Base-by-base conservation (phyloP, 2,797 vertebrate genomes). In the Acropternis orthonyx region DNA sequence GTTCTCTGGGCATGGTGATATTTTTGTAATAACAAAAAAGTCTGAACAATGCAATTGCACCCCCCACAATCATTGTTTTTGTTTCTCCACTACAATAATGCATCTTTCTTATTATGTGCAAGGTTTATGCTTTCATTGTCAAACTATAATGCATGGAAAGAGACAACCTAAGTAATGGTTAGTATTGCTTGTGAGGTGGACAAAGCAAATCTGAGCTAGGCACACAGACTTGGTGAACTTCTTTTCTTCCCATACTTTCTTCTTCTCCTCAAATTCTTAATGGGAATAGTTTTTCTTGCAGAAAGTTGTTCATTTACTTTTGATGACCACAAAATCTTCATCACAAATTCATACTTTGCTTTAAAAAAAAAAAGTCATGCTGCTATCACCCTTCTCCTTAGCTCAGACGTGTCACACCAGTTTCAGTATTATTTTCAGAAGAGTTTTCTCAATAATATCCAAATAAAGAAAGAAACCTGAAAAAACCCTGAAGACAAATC, bases 21-120 rank as follows among this genome's bases (percentile, higher is more conserved):
- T 92, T 97, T 97, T 94, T 73, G 85, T 95, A 96, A 88, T 44
- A 92, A 96, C 93, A 87, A 97, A 90, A 87, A 96, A 91, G 59
- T 81, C 89, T 90, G 95, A 96, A 95, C 86, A 96, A 94, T 87
- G 92, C 86, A 95, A 96, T 78, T 93, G 84, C 88, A 88, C 66
- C 68, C 74, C 66, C 49, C 48, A 58, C 41, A 80, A 89, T 86
- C 59, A 81, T 59, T 17, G 43, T 44, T 80, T 88, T 95, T 96
- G 96, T 97, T 96, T 97, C 93, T 94, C 22, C 43, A 63, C 76
- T 93, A 72, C 13, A 93, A 52, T 79, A 89, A 90, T 79, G 67
- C 22, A 90, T n/a, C 71, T 89, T 93, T 46, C 93, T 92, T 90
- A 93, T 61, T 73, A 91, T 92, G 46, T 5, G 4, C 54, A 91